Evolutionary conservation across 2,888 invertebrate species (phyloP), one percentile per base, ranked within the genome.

Genomic region (Epistrophe grossulariae): DNA sequence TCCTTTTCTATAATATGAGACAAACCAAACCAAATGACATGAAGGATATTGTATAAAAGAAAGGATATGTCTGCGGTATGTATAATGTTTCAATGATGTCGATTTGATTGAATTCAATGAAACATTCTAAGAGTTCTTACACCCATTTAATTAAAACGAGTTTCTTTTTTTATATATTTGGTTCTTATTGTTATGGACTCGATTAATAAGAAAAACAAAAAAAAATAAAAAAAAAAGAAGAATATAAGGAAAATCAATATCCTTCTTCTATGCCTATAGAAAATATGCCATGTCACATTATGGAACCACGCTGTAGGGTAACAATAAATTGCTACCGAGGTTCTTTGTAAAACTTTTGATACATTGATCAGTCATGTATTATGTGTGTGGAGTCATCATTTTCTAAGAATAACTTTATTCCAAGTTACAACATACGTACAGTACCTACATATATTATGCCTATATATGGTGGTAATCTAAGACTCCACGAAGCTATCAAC

Each of bases 241-340:
- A 68, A 68, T 64, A 48, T 17, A 48, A 45, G 7, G 60, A 52
- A 72, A 72, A 64, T 79, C 79, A 64, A 72, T 79, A 71, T 55
- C 71, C 40, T 79, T 55, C 38, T n/a, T n/a, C n/a, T n/a, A n/a
- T n/a, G n/a, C 45, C 24, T 24, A 35, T 68, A 7, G 66, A 48
- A 50, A 31, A 45, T 52, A 24, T 43, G 62, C 24, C 50, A 52
- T 45, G 52, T 38, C 66, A 68, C n/a, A 70, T 55, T 55, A 40
- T n/a, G 4, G 35, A 57, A 45, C 60, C 28, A 52, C 11, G 43
- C 78, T 79, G 52, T 62, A 62, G 10, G 68, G 48, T 57, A 70
- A 40, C 70, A 59, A 77, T 70, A 70, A 70, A 77, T 77, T 77
- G 59, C 68, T 50, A 17, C 48, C 38, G 59, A 38, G 15, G 13